Base-by-base conservation (phyloP, 2,888 invertebrate species). In the Euspilapteryx auroguttella region DNA sequence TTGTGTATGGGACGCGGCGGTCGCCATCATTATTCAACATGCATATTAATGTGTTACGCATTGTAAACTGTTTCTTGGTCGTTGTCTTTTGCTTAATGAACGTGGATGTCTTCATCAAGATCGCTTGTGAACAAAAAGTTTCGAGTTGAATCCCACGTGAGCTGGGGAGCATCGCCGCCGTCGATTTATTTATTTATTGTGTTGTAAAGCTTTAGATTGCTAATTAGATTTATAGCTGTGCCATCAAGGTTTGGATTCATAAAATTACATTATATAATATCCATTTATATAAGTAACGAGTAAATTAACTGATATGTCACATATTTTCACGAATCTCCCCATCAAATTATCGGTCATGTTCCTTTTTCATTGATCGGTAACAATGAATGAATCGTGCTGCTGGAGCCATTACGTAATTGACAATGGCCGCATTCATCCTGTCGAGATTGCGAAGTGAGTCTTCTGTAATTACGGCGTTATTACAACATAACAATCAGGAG, bases 181-280 rank as follows among this genome's bases (percentile, higher is more conserved):
- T 3, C 12, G 49, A 53, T 66, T 68, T 64, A 64, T 69, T 61
- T 56, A 61, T 68, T 68, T 71, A 68, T 47, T 34, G 43, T 45
- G 34, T 49, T 51, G 48, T 71, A 71, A 65, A 69, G 53, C 45
- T 47, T 58, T 58, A 51, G 53, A 61, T 69, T 55, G 55, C 63
- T 71, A 66, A 69, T 71, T 65, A 66, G 58, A 52, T 69, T 63
- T 64, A 66, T 58, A 52, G 48, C 35, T 37, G 44, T 62, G 58
- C 56, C 55, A 59, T 57, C 54, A 2, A 12, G 12, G 6, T 2
- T 12, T n/a, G n/a, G n/a, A n/a, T n/a, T n/a, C n/a, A n/a, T n/a
- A n/a, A n/a, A n/a, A n/a, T n/a, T n/a, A n/a, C n/a, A n/a, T n/a
- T n/a, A n/a, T n/a, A n/a, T n/a, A n/a, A n/a, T n/a, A n/a, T n/a